These are phyloP conservation scores for Bufo gargarizans DNA, from an alignment of 2,113 vertebrate genomes.

Conservation along the genomic window DNA sequence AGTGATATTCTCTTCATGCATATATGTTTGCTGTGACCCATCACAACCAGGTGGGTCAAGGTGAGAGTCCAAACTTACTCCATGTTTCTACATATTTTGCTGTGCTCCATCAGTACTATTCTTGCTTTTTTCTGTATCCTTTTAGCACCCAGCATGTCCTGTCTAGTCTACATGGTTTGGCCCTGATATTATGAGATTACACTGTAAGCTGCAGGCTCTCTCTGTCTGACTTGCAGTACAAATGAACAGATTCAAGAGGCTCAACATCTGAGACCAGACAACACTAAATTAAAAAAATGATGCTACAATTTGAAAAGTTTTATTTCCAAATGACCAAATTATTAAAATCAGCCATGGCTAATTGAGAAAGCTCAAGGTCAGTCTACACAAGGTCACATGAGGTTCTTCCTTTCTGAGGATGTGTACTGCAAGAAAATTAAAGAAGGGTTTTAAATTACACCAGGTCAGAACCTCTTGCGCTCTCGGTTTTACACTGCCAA, in stretches of 20 bases:
- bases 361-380: constrained; percentile 36
- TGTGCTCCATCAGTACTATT: too few relatives aligned
- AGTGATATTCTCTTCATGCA: too few relatives aligned
- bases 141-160: neutral
- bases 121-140: too few relatives aligned
- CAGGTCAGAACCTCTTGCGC: constrained; percentile 10
- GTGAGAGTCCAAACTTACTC: too few relatives aligned
- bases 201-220: neutral
- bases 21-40: too few relatives aligned
- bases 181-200: neutral
- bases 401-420: constrained; percentile 34
- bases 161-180: neutral
- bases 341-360: constrained; percentile 36
- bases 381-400: constrained; percentile 5
- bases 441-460: constrained; percentile 9
- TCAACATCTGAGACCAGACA: neutral
- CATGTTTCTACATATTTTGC: too few relatives aligned
- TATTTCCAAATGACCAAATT: constrained; percentile 42
- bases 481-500: constrained; percentile 4
- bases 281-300: constrained; percentile 24
- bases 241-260: neutral
- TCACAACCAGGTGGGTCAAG: too few relatives aligned
- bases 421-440: constrained; percentile 6
- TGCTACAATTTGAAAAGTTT: neutral
- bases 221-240: neutral